Evolutionary conservation across 2,797 vertebrate genomes (phyloP).

Genomic region (Amazonetta brasiliensis): DNA sequence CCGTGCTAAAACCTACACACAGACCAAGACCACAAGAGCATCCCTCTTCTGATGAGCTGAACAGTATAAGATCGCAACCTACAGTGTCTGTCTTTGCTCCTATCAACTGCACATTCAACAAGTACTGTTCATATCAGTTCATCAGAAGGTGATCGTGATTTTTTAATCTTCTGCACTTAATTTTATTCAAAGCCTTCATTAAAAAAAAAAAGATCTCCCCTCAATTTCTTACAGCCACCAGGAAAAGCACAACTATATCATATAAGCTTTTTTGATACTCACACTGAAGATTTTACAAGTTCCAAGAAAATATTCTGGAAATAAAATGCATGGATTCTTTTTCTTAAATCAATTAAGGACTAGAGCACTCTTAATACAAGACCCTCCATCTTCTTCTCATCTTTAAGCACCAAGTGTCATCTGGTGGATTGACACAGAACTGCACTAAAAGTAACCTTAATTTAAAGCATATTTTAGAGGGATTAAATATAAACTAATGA

Average conservation of each 20-base stretch:
- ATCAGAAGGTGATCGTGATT: background rate
- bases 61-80: background rate
- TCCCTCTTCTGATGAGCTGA: background rate
- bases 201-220: background rate
- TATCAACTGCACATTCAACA: background rate
- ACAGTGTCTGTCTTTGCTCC: background rate
- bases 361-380: background rate
- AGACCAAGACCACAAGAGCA: background rate
- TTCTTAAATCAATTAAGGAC: background rate
- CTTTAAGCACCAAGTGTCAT: slow-evolving; percentile 65
- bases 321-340: background rate
- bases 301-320: background rate
- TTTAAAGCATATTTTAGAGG: background rate
- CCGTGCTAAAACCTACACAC: background rate
- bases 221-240: background rate
- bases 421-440: slow-evolving; percentile 71
- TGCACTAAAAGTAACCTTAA: slow-evolving; percentile 30
- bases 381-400: background rate
- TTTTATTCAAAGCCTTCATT: background rate
- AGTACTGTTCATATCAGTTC: background rate
- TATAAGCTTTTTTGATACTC: background rate
- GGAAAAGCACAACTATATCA: background rate
- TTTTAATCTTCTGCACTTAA: background rate
- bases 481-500: background rate
- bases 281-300: background rate